Evolutionary conservation across 2,797 vertebrate species (phyloP), one percentile per base, ranked within the genome.

Genomic region (Merluccius polli): DNA sequence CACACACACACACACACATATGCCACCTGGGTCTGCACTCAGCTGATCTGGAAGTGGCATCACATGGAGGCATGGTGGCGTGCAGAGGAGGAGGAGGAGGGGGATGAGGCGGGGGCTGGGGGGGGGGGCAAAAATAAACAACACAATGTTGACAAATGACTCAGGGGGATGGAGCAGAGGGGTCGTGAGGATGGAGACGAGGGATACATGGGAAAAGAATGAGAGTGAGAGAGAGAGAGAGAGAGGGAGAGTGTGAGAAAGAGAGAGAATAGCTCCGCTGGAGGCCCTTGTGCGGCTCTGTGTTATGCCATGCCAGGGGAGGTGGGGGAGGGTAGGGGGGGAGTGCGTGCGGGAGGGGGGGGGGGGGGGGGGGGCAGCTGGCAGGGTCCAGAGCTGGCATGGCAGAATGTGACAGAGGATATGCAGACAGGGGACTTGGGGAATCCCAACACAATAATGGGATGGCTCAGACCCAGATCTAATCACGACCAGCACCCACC

Each of bases 401-500:
- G 91, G 91, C 91, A 93, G 92, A 93, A 93, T 93, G 93, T 92
- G 92, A 92, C 93, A 94, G 91, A 91, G 85, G 91, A 94, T 93
- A 86, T 81, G 82, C 77, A 90, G 92, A 87, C 82, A 79, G 73
- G 92, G 92, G 92, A 91, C 92, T 86, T 76, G 80, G 90, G 92
- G 93, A 94, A 94, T 94, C 93, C 92, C 91, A 86, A 84, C 92
- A 92, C 93, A 94, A 93, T 94, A 93, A 94, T 88, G 90, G 88
- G 90, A 91, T 91, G 90, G 91, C 89, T 91, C 90, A 93, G 91
- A 86, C 89, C 89, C 82, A 89, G 93, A 94, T 95, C 92, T 92
- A 94, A 93, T 93, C 91, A 92, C 87, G 87, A 87, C 86, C 90
- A 89, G 92, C 90, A 90, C 91, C 90, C 93, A 94, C 90, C 91